These are phyloP conservation scores for Amphipyra tragopoginis DNA, from an alignment of 2,888 invertebrate species.

Conservation along the genomic window DNA sequence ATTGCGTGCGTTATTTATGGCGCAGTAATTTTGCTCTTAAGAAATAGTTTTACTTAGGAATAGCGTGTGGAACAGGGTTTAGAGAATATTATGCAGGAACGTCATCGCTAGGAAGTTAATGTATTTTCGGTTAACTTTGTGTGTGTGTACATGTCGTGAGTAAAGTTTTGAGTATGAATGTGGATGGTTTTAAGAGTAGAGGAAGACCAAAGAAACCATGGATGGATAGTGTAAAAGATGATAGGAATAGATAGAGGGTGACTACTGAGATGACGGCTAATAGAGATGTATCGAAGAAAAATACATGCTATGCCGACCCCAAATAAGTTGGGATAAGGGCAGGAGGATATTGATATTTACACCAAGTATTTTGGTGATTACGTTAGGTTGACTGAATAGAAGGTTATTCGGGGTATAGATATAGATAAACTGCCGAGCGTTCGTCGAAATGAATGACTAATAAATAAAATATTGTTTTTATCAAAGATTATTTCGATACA, in stretches of 20 bases:
- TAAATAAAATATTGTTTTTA: not conserved
- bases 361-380: not conserved
- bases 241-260: too few relatives aligned
- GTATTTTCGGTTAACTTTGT: not conserved
- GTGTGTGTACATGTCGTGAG: too few relatives aligned
- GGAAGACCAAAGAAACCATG: too few relatives aligned
- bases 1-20: constrained; percentile 42
- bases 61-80: not conserved
- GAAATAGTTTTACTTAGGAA: constrained; percentile 21
- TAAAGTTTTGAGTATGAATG: too few relatives aligned
- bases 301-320: too few relatives aligned
- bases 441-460: not conserved
- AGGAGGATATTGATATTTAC: too few relatives aligned
- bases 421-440: not conserved
- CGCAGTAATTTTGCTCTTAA: constrained; percentile 24
- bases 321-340: too few relatives aligned
- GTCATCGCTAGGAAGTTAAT: not conserved
- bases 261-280: too few relatives aligned
- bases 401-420: not conserved
- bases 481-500: too few relatives aligned
- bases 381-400: not conserved
- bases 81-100: not conserved
- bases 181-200: too few relatives aligned
- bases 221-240: too few relatives aligned
- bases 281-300: too few relatives aligned